Percentiles rank a stretch among this genome's conserved stretches.
phyloP scores from a whole-genome alignment of 2,888 invertebrate species.

The Drosophila conformis region DNA sequence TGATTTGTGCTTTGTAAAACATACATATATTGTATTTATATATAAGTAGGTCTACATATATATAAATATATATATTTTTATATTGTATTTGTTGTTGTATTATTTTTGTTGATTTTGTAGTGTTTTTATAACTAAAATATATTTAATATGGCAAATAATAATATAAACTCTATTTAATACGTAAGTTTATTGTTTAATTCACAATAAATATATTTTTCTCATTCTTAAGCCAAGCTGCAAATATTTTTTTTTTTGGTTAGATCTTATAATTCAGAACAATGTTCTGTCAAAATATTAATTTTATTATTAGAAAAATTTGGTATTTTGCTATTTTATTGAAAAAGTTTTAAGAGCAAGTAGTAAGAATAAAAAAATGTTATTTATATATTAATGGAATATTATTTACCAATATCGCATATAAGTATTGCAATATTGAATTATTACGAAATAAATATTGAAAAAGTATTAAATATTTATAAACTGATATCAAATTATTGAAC shows the following conservation, averaged over 20 bases:
- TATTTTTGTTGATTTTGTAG: constrained; percentile 40
- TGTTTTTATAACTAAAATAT: constrained; percentile 32
- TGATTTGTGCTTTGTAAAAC: constrained; percentile 76
- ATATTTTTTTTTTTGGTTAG: neutral
- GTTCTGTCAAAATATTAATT: neutral
- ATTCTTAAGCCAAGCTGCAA: neutral
- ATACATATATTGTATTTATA: constrained; percentile 52
- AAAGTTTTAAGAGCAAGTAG: neutral
- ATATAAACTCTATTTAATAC: constrained; percentile 8
- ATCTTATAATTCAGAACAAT: neutral
- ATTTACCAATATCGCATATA: neutral
- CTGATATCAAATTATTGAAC: neutral
- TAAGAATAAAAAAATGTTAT: neutral
- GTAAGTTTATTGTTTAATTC: constrained; percentile 19
- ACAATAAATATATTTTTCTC: constrained; percentile 7
- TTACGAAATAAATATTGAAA: neutral
- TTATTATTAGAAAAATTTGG: neutral
- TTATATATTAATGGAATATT: neutral
- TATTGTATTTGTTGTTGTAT: constrained; percentile 32
- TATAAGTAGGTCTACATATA: constrained; percentile 43
- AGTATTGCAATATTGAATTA: neutral
- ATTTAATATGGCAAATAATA: constrained; percentile 48
- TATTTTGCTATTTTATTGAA: neutral
- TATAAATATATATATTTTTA: constrained; percentile 31
- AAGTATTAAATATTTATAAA: neutral